Evolutionary conservation across 1,140 invertebrate species (phyloP), one percentile per base, ranked within the genome.

Genomic region (Lethocerus indicus): DNA sequence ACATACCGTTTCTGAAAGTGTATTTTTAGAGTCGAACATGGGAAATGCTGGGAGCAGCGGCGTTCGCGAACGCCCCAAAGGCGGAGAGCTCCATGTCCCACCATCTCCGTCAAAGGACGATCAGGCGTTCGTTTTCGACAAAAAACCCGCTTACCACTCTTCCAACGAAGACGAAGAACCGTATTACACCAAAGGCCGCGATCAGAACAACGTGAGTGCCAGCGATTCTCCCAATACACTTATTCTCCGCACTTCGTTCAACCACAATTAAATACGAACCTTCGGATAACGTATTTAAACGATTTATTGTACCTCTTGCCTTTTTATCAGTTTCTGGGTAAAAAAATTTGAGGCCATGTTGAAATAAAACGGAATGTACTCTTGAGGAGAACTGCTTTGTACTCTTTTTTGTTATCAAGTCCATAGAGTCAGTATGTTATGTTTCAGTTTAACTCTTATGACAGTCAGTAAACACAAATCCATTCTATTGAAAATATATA

Each of bases 151-250:
- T 21, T 70, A 70, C 60, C 69, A 78, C 62, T 68, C 74, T 55
- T 83, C 80, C 16, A 71, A 82, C 51, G 85, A 88, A 59, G 84
- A 87, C 60, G 81, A 84, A 54, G 83, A 85, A 56, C 73, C 81
- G 21, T 83, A 79, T 67, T 85, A 76, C 62, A 74, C 79, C 35
- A 82, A 82, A 67, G 73, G 73, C 1, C 37, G 51, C 48, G 56
- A 52, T 47, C 28, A 7, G 9, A 45, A 28, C 20, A 36, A 29
- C 20, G n/a, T 52, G 18, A n/a, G n/a, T n/a, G n/a, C n/a, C n/a
- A n/a, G n/a, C n/a, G n/a, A n/a, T n/a, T n/a, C n/a, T n/a, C n/a
- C n/a, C n/a, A n/a, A n/a, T n/a, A n/a, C n/a, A n/a, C n/a, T n/a
- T n/a, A n/a, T n/a, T n/a, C n/a, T n/a, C n/a, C n/a, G n/a, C n/a